Conservation (phyloP, 2,797 vertebrate species). For the Capromys pilorides region DNA sequence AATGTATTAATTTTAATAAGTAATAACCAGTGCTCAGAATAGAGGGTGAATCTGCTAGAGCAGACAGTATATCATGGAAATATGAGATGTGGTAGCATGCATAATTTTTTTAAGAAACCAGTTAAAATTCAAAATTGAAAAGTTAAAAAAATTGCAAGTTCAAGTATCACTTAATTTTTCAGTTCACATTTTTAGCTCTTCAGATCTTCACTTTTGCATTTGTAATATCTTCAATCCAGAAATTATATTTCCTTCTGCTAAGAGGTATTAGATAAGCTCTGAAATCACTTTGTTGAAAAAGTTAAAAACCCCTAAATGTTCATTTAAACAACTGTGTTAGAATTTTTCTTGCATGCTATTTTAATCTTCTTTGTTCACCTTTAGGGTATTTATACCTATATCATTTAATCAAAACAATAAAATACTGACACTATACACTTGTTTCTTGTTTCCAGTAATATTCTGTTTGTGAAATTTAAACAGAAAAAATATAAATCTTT, state of each 20-base stretch:
- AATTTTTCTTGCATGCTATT: conserved; percentile 10
- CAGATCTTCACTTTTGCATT: not conserved
- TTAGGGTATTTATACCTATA: not conserved
- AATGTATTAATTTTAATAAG: conserved; percentile 75
- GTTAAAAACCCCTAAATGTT: not conserved
- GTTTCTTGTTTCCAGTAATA: conserved; percentile 38
- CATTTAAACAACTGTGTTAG: not conserved
- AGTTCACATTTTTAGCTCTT: conserved; percentile 15
- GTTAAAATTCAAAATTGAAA: conserved; percentile 54
- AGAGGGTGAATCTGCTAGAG: conserved; percentile 43
- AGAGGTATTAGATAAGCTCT: not conserved
- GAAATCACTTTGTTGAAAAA: conserved; percentile 37
- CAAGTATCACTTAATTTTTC: not conserved
- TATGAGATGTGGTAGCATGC: not conserved
- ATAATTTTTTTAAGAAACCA: conserved; percentile 46
- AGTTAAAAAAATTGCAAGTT: conserved; percentile 54
- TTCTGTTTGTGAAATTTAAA: conserved; percentile 36
- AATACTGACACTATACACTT: not conserved
- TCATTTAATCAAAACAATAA: conserved; percentile 2
- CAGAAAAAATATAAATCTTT: not conserved
- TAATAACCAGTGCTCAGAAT: conserved; percentile 57
- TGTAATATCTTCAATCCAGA: conserved; percentile 5
- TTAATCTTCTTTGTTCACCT: not conserved
- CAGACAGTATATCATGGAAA: conserved; percentile 18
- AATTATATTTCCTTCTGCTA: not conserved